These are phyloP conservation scores for Mylabris phalerata DNA, from an alignment of 1,140 invertebrate genomes.

Conservation along the genomic window DNA sequence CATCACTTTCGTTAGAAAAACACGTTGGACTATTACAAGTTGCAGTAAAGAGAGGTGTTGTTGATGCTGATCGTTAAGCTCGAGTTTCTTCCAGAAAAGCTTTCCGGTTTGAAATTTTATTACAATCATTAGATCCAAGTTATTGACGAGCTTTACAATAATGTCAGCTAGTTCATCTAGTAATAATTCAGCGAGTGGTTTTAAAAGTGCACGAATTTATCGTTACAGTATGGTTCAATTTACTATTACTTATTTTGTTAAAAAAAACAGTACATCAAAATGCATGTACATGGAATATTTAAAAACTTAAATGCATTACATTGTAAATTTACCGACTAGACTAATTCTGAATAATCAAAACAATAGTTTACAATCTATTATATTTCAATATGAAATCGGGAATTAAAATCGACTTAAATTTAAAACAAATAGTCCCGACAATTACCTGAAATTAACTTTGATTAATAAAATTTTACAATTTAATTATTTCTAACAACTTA, in stretches of 20 bases:
- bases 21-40: slow-evolving; percentile 73
- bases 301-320: too few species aligned
- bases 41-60: slow-evolving; percentile 79
- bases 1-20: slow-evolving; percentile 71
- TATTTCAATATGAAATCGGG: slow-evolving; percentile 18
- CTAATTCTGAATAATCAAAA: too few species aligned
- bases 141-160: slow-evolving; percentile 79
- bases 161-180: slow-evolving; percentile 49
- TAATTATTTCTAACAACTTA: slow-evolving; percentile 29
- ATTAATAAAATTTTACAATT: background rate
- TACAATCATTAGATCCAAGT: slow-evolving; percentile 73
- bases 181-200: slow-evolving; percentile 43
- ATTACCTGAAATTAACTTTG: slow-evolving; percentile 19
- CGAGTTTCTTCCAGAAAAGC: slow-evolving; percentile 69
- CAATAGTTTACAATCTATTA: background rate
- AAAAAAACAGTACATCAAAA: too few species aligned
- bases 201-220: slow-evolving; percentile 28
- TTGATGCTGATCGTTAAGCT: slow-evolving; percentile 88
- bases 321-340: too few species aligned
- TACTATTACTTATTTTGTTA: too few species aligned
- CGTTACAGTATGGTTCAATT: background rate
- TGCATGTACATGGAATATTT: too few species aligned
- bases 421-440: slow-evolving; percentile 28
- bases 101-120: slow-evolving; percentile 84
- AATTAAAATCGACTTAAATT: slow-evolving; percentile 24